Conservation (phyloP, 2,113 vertebrate genomes). For the Himantopus leucocephalus region DNA sequence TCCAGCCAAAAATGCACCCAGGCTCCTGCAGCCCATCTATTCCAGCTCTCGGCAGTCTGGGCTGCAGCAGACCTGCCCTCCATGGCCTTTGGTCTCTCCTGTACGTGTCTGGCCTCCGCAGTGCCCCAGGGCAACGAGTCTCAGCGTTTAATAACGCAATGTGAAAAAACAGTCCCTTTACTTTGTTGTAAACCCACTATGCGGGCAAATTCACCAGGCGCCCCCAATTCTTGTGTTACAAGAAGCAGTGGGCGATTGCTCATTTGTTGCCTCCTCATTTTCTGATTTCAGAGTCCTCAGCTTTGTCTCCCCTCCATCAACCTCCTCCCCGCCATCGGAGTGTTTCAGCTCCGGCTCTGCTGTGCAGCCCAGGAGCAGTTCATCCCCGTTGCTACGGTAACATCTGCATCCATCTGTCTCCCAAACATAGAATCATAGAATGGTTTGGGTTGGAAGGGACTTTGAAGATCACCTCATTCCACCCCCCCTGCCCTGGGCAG, state of each 20-base stretch:
- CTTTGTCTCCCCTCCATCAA: background rate
- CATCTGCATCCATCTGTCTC: background rate
- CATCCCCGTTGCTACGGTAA: background rate
- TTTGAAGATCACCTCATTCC: too few species aligned
- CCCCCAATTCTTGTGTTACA: background rate
- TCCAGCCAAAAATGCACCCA: background rate
- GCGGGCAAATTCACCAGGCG: rapidly evolving
- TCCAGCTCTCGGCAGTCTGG: background rate
- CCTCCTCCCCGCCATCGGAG: rapidly evolving
- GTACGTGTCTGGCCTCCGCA: rapidly evolving
- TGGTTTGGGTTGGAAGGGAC: too few species aligned
- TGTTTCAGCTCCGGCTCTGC: background rate
- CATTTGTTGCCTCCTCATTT: background rate
- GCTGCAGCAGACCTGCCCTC: background rate
- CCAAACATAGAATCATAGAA: rapidly evolving
- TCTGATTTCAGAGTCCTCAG: background rate
- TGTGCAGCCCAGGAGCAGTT: background rate
- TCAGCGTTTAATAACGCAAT: rapidly evolving
- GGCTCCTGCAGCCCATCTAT: background rate
- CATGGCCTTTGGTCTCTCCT: background rate
- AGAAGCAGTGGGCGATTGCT: background rate
- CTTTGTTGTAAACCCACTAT: background rate
- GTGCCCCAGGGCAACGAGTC: rapidly evolving
- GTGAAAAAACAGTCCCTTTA: background rate
- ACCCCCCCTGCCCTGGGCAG: too few species aligned